A percentile compares a stretch with the other conserved stretches of the same genome.
phyloP scores from a whole-genome alignment of 2,797 vertebrate genomes.

The Lerista edwardsae region DNA sequence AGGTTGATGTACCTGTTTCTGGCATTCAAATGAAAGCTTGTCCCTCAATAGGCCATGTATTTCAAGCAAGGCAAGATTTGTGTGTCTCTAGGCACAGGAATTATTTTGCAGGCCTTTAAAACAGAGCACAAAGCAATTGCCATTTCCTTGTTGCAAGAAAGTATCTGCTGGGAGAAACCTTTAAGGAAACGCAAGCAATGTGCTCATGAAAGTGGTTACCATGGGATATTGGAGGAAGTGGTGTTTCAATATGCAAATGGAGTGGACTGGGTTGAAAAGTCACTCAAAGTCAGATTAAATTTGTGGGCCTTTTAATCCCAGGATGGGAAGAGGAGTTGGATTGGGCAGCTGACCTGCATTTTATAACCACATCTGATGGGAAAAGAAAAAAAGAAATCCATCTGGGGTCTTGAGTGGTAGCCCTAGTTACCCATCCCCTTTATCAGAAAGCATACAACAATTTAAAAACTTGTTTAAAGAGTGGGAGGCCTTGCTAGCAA shows the following conservation, averaged over 20 bases:
- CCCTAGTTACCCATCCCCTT: not conserved
- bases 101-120: not conserved
- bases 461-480: constrained; percentile 25
- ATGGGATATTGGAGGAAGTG: not conserved
- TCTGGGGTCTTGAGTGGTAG: not conserved
- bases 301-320: constrained; percentile 4
- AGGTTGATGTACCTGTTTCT: not conserved
- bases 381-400: not conserved
- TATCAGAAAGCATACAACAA: not conserved
- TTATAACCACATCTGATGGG: not conserved
- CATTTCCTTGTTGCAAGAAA: no score
- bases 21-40: not conserved
- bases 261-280: rapidly evolving
- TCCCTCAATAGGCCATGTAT: not conserved
- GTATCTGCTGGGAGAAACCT: not conserved
- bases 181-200: not conserved
- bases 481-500: not conserved
- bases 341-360: not conserved
- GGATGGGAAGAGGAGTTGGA: not conserved
- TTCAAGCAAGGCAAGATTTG: not conserved
- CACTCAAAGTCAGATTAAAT: not conserved
- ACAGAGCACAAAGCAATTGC: not conserved
- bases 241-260: constrained; percentile 1
- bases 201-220: not conserved
- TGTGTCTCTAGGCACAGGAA: no score